These are phyloP conservation scores for Drosophila vallismaia DNA, from an alignment of 2,888 invertebrate species.

Conservation along the genomic window DNA sequence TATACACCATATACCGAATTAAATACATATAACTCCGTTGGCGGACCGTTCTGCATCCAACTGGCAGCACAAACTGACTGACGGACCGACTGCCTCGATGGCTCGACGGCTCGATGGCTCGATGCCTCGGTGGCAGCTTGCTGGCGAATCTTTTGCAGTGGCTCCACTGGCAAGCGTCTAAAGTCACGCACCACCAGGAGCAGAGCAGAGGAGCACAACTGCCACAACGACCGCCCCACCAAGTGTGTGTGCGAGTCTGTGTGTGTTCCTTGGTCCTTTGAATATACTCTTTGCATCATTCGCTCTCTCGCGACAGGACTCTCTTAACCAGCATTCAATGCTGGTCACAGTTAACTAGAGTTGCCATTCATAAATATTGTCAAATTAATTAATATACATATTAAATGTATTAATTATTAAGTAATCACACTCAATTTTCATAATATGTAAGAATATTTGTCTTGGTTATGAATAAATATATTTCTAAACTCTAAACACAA, in stretches of 20 bases:
- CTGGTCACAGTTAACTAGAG: constrained; percentile 35
- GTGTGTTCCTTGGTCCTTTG: constrained; percentile 20
- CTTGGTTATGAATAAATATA: too few relatives aligned
- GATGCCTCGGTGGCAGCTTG: constrained; percentile 18
- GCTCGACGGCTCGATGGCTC: constrained; percentile 1
- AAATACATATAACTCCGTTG: constrained; percentile 31
- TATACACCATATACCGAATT: constrained; percentile 14
- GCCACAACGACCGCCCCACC: constrained; percentile 14
- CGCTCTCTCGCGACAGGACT: constrained; percentile 4
- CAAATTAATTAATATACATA: not conserved
- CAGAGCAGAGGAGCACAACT: constrained; percentile 20
- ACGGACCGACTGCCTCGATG: constrained; percentile 39
- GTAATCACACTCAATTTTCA: too few relatives aligned
- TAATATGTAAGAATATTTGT: too few relatives aligned
- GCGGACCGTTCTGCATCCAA: constrained; percentile 73
- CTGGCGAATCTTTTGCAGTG: constrained; percentile 41
- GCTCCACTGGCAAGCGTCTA: constrained; percentile 35
- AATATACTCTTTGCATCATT: constrained; percentile 11
- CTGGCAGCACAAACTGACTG: constrained; percentile 59
- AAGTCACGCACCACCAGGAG: constrained; percentile 38
- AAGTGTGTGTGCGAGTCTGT: constrained; percentile 11
- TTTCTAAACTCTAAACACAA: too few relatives aligned
- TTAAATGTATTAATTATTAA: not conserved
- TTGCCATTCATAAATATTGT: constrained; percentile 20
- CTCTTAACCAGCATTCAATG: constrained; percentile 37